Conservation (phyloP, 2,888 invertebrate genomes). For the Metellina segmentata region DNA sequence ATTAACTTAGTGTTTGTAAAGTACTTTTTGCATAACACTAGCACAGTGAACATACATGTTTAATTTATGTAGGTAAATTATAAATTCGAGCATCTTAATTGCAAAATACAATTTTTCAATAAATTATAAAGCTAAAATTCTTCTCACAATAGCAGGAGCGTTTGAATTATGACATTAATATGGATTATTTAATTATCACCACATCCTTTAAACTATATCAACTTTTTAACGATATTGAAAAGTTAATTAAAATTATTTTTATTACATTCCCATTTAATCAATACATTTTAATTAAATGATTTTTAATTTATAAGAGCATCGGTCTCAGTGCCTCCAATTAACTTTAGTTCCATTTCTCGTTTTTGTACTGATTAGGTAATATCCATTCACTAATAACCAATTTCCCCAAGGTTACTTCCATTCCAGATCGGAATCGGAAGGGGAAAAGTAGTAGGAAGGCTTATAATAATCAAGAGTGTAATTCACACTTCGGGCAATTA, state of each 20-base stretch:
- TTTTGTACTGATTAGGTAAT: neutral
- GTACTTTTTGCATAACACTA: no score
- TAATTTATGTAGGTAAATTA: no score
- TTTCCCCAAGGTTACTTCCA: slow-evolving; percentile 4
- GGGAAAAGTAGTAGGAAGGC: neutral
- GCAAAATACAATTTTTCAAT: no score
- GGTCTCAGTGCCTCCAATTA: neutral
- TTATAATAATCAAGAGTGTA: slow-evolving; percentile 45
- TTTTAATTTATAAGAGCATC: neutral
- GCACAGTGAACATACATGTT: no score
- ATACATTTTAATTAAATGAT: neutral
- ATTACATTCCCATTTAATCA: neutral
- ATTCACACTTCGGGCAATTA: slow-evolving; percentile 68
- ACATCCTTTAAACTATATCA: neutral
- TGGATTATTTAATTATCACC: neutral
- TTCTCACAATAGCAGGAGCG: no score
- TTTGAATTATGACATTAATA: neutral
- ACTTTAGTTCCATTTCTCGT: neutral
- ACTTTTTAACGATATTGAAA: neutral
- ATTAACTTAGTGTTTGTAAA: no score
- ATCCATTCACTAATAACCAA: neutral
- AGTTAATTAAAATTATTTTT: neutral
- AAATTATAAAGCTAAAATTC: no score
- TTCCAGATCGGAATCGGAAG: neutral
- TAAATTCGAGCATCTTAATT: no score